Evolutionary conservation across 2,888 invertebrate species (phyloP), one percentile per base, ranked within the genome.

Genomic region (Panzeria rudis): DNA sequence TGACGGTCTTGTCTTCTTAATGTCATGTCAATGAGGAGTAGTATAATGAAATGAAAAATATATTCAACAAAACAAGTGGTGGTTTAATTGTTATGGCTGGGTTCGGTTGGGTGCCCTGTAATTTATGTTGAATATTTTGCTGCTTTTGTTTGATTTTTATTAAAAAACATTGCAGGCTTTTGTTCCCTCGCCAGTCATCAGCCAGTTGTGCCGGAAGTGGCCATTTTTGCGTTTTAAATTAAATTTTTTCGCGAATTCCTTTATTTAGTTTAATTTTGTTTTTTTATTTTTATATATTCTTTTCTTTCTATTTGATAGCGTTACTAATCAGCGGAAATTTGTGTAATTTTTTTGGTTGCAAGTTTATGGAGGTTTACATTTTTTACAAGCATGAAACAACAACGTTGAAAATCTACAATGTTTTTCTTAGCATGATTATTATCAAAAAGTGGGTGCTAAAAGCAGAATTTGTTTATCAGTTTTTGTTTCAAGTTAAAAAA

Each of bases 141-240:
- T 69, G 61, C 66, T 78, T 62, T 84, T 82, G 72, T 77, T 75
- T 66, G 38, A n/a, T 79, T 79, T 84, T 83, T 83, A 64, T 83
- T 83, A 78, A 69, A 50, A 80, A 84, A 80, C 59, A 79, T n/a
- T 62, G 50, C 54, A 17, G 44, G 75, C 75, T 82, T 78, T 78
- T 82, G 77, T 84, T 84, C 13, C 5, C 29, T 5, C 29, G 41
- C 61, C 72, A 75, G 56, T 52, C 47, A 61, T 23, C 71, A 72
- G 71, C 73, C 78, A 83, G 71, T 81, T 82, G 80, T 84, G 86
- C 88, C 88, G 88, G 88, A 88, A 88, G 88, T 88, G 88, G 87
- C 88, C 87, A 88, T 88, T 88, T 87, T 88, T 88, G 87, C 84
- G 87, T 87, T 88, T 87, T 86, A 88, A 88, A 88, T 88, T 88